Percentiles rank a stretch among this genome's conserved stretches.
Conservation (phyloP, 2,888 invertebrate species). For the Rhogogaster chlorosoma region DNA sequence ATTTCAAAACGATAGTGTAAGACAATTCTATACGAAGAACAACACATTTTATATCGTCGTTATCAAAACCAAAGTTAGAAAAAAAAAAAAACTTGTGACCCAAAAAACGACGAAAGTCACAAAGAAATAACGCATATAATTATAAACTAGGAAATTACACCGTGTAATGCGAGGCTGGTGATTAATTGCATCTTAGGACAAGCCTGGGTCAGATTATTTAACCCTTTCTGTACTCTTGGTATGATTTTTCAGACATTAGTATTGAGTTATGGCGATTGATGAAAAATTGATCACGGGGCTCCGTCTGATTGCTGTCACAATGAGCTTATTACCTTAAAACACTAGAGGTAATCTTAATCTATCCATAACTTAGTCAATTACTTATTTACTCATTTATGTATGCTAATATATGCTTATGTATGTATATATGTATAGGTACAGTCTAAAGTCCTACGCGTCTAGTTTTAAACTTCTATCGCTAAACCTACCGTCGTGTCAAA, state of each 20-base stretch:
- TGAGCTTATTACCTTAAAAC: constrained; percentile 68
- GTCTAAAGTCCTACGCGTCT: constrained; percentile 21
- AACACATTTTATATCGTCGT: no score
- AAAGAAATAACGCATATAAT: no score
- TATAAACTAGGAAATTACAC: no score
- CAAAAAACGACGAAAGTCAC: no score
- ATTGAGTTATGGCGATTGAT: background rate
- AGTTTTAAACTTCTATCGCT: constrained; percentile 6
- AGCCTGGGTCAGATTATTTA: background rate
- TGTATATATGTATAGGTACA: constrained; percentile 39
- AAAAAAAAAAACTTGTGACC: no score
- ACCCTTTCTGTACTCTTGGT: background rate
- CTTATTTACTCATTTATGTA: background rate
- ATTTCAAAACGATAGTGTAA: background rate
- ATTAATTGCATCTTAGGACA: background rate
- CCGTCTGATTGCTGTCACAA: constrained; percentile 75
- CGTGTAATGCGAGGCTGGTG: background rate
- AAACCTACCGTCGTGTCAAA: constrained; percentile 54
- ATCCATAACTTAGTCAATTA: constrained; percentile 16
- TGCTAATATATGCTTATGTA: constrained; percentile 24
- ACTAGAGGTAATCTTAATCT: constrained; percentile 13
- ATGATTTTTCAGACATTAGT: background rate
- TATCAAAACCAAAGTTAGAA: no score
- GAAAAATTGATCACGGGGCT: constrained; percentile 64
- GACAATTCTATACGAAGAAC: background rate